phyloP scores from a whole-genome alignment of 1,140 invertebrate species.

The Cydia splendana region DNA sequence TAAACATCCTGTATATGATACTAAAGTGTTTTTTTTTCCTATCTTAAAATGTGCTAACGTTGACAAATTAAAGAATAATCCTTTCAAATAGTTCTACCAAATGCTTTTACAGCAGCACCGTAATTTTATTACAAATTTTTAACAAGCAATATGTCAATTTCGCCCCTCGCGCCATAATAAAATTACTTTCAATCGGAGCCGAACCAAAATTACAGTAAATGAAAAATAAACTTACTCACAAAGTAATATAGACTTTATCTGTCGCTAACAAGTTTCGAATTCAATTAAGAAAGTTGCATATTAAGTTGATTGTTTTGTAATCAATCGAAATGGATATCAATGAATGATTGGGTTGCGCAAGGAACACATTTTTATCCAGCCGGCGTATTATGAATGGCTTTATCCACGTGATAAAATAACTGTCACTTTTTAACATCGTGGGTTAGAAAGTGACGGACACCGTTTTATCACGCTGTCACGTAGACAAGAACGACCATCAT shows the following conservation, averaged over 20 bases:
- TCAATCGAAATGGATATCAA: neutral
- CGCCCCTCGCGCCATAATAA: neutral
- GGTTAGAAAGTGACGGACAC: no score
- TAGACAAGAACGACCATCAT: no score
- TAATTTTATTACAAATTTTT: slow-evolving; percentile 7
- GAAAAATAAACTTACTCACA: neutral
- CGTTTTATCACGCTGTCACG: no score
- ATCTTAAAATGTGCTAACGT: no score
- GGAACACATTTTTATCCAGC: neutral
- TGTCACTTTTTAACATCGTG: no score
- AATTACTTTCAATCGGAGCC: neutral
- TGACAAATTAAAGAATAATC: neutral
- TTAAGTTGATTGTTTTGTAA: neutral
- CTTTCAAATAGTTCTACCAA: neutral
- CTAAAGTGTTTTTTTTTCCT: no score
- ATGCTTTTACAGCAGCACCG: neutral
- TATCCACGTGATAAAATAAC: no score
- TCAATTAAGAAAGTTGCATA: neutral
- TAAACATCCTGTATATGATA: no score
- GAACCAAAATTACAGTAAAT: neutral
- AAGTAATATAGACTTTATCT: neutral
- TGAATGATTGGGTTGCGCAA: neutral
- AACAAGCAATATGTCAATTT: neutral
- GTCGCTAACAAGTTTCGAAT: neutral
- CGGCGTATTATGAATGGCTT: no score